Percentiles rank a stretch among this genome's conserved stretches.
phyloP scores from a whole-genome alignment of 2,113 vertebrate genomes.

The Cisticola juncidis region DNA sequence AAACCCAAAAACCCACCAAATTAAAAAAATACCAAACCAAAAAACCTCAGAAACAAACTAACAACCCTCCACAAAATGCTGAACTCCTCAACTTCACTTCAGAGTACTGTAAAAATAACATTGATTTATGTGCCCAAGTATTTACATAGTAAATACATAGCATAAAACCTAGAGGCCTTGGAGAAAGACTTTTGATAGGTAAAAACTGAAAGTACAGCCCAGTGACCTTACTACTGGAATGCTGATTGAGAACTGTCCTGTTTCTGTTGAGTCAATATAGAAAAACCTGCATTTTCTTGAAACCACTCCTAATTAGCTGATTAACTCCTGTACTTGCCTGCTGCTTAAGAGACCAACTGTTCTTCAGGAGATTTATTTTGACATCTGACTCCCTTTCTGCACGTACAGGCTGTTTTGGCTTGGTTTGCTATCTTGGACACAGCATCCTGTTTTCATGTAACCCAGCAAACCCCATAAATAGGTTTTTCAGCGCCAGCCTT shows the following conservation, averaged over 20 bases:
- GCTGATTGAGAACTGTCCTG: neutral
- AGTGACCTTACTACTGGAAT: neutral
- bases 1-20: no score
- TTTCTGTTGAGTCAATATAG: neutral
- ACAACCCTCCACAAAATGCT: accelerated
- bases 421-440: neutral
- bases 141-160: neutral
- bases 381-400: neutral
- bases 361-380: neutral
- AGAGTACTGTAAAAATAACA: neutral
- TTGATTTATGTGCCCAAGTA: neutral
- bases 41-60: neutral
- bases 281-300: neutral
- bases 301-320: neutral
- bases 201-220: neutral
- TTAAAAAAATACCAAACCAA: neutral
- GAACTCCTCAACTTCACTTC: neutral
- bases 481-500: neutral
- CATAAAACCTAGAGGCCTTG: neutral
- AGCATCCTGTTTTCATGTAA: neutral
- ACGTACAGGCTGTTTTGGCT: neutral
- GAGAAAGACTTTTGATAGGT: neutral
- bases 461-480: neutral
- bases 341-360: neutral
- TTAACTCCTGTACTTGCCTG: neutral